Base-by-base conservation (phyloP, 2,888 invertebrate species). In the Philereme transversata region DNA sequence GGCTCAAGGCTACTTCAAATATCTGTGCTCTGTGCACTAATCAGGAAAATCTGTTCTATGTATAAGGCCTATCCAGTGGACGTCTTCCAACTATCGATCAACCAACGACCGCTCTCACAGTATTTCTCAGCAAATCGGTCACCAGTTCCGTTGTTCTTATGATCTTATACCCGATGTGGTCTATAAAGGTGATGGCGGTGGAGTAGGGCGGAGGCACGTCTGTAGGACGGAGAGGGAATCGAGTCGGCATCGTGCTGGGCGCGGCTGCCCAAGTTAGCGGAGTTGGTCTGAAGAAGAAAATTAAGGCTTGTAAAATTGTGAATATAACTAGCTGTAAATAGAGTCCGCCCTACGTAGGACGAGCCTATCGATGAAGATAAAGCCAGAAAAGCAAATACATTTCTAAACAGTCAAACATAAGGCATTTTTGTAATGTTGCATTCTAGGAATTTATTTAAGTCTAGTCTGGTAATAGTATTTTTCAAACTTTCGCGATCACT, bases 131-230 rank as follows among this genome's bases (percentile, higher is more conserved):
- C 33, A 93, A 71, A 46, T 90, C 92, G 0, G 88, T 89, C 46
- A 93, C 87, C 3, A 92, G 83, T 66, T 93, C 92, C 0, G 92
- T 92, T 5, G 93, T 93, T 62, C 80, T 76, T 61, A 91, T 91
- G 67, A 93, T 92, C 75, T 92, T 92, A 78, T 84, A 85, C 3
- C 92, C 89, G 64, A 93, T 90, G 67, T 90, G 89, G 71, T 92
- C 92, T 68, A 92, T 91, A 65, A 92, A 65, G 0, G 92, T 91
- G 55, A 89, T 87, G 52, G 90, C 88, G 1, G 92, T 90, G 57
- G 90, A 82, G 76, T 83, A 87, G 0, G 85, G 78, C 0, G 74
- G 66, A 0, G 81, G 77, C 5, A 84, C 59, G 9, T 84, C 85
- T 34, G 76, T 73, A 0, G 88, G 88, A 0, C 85, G 81, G 4